Conservation (phyloP, 2,888 invertebrate genomes). For the Ormyrus nitidulus region DNA sequence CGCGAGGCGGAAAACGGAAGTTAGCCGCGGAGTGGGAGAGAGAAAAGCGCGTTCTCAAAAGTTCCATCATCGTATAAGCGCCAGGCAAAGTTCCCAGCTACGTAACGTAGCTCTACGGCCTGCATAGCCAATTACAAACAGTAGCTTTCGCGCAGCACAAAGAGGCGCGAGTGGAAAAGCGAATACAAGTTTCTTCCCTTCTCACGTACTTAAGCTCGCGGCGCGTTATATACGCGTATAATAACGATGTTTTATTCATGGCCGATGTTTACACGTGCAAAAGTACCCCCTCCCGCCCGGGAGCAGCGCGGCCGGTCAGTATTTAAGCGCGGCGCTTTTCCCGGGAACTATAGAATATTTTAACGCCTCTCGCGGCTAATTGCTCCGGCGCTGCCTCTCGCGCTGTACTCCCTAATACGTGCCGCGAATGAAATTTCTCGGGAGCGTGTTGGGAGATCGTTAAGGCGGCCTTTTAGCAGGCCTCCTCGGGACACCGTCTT, state of each 20-base stretch:
- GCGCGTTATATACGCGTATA: slow-evolving; percentile 46
- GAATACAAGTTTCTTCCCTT: background rate
- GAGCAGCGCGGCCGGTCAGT: slow-evolving; percentile 47
- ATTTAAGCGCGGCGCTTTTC: slow-evolving; percentile 70
- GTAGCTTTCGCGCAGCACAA: background rate
- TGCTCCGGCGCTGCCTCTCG: slow-evolving; percentile 53
- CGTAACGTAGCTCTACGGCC: background rate
- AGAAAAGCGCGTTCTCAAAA: no score
- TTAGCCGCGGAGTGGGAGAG: no score
- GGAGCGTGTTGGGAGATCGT: slow-evolving; percentile 24
- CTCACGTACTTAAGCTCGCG: slow-evolving; percentile 28
- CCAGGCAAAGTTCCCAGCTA: background rate
- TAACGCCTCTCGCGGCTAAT: slow-evolving; percentile 68
- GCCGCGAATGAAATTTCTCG: slow-evolving; percentile 55
- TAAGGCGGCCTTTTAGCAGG: slow-evolving; percentile 2
- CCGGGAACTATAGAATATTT: slow-evolving; percentile 68
- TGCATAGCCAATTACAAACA: background rate
- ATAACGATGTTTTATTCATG: slow-evolving; percentile 71
- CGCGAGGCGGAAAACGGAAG: no score
- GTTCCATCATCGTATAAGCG: background rate
- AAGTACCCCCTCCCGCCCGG: slow-evolving; percentile 58
- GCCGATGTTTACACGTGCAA: slow-evolving; percentile 62
- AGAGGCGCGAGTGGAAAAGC: slow-evolving; percentile 20
- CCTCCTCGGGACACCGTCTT: background rate
- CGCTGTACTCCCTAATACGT: slow-evolving; percentile 11